Percentiles rank a stretch among this genome's conserved stretches.
Conservation (phyloP, 1,140 invertebrate genomes). For the Hypsibius dujardini region DNA sequence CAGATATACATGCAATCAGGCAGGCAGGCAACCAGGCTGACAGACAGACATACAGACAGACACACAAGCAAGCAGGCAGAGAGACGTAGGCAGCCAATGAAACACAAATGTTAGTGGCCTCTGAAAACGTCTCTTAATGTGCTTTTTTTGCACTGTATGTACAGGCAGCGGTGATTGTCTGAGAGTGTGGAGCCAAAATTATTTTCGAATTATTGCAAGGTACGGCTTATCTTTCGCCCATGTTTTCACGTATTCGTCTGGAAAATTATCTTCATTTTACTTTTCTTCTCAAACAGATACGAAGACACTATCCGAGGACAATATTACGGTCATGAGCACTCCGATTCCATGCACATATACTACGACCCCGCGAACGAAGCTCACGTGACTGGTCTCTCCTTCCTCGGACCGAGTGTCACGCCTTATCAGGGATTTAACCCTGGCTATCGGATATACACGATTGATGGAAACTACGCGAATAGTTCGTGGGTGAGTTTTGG, state of each 20-base stretch:
- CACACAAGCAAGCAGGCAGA: too few relatives aligned
- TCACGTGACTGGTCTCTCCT: slow-evolving; percentile 64
- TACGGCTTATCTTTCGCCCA: neutral
- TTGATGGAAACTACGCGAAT: slow-evolving; percentile 72
- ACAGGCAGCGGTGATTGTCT: slow-evolving; percentile 15
- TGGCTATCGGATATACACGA: slow-evolving; percentile 81
- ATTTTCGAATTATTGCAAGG: neutral
- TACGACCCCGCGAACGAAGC: slow-evolving; percentile 57
- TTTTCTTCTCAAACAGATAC: slow-evolving; percentile 40
- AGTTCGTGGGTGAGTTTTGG: slow-evolving; percentile 50
- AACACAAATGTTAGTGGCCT: too few relatives aligned
- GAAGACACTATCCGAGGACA: slow-evolving; percentile 63
- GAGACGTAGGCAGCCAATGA: too few relatives aligned
- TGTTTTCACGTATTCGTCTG: neutral
- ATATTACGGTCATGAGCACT: slow-evolving; percentile 89
- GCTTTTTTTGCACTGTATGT: neutral
- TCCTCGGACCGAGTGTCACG: slow-evolving; percentile 74
- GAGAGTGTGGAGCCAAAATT: slow-evolving; percentile 10
- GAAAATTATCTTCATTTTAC: neutral
- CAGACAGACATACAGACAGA: too few relatives aligned
- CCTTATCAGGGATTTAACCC: slow-evolving; percentile 78
- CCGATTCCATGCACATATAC: slow-evolving; percentile 79
- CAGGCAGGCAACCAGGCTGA: too few relatives aligned
- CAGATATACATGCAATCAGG: too few relatives aligned
- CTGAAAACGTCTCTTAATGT: too few relatives aligned